phyloP scores from a whole-genome alignment of 2,113 vertebrate genomes.

The Gnathonemus echidnorhynchus region DNA sequence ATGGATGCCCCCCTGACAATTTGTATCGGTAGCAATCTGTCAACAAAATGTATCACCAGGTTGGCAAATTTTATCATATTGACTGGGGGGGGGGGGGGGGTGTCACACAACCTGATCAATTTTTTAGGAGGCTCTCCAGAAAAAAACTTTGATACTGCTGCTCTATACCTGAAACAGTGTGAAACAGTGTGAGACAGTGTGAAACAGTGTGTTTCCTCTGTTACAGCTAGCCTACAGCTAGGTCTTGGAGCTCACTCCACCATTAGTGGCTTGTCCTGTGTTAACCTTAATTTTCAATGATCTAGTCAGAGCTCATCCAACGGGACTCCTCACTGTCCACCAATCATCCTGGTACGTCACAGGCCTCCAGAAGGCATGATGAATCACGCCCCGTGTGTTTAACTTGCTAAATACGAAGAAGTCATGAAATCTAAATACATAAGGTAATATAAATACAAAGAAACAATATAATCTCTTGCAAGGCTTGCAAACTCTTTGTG shows the following conservation, averaged over 20 bases:
- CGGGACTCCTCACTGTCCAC: constrained; percentile 23
- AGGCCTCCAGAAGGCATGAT: constrained; percentile 41
- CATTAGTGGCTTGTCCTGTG: constrained; percentile 38
- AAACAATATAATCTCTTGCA: constrained; percentile 52
- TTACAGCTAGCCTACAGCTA: constrained; percentile 13
- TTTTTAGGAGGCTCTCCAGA: neutral
- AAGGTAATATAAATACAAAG: constrained; percentile 66
- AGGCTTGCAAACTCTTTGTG: constrained; percentile 29
- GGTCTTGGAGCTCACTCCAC: constrained; percentile 15
- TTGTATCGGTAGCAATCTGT: neutral
- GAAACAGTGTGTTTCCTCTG: neutral
- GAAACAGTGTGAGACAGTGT: neutral
- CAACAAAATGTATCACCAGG: neutral
- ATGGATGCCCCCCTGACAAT: neutral
- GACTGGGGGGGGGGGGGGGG: neutral
- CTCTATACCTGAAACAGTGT: neutral
- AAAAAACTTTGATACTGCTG: neutral
- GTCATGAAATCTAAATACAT: constrained; percentile 69
- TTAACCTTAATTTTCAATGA: constrained; percentile 35
- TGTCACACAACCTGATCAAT: neutral
- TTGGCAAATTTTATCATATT: neutral
- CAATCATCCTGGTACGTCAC: constrained; percentile 40
- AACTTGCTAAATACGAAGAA: constrained; percentile 61
- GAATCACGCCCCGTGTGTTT: constrained; percentile 62
- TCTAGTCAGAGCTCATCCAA: constrained; percentile 32